A percentile compares a stretch with the other conserved stretches of the same genome.
phyloP scores from a whole-genome alignment of 2,113 vertebrate genomes.

The Zosterops hypoxanthus region DNA sequence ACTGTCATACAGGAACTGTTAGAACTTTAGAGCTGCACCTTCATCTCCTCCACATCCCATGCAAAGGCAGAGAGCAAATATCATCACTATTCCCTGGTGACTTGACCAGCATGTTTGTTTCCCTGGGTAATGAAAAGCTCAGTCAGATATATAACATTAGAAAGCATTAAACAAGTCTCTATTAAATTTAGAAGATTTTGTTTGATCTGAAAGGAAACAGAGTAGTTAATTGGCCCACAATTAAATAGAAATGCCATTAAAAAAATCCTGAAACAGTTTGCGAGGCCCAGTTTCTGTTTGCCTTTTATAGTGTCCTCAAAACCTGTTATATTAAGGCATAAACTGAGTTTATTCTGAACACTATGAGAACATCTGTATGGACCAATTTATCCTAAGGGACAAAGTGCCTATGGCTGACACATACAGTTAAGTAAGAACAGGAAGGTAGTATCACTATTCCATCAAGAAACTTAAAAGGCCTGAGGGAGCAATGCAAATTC shows the following conservation, averaged over 20 bases:
- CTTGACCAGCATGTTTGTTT: conserved; percentile 36
- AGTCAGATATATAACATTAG: conserved; percentile 48
- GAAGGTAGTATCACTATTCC: background rate
- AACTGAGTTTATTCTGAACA: conserved; percentile 18
- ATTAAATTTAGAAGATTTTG: conserved; percentile 43
- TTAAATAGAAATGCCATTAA: conserved; percentile 63
- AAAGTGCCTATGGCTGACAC: background rate
- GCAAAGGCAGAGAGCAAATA: background rate
- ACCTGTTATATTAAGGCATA: background rate
- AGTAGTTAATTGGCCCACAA: conserved; percentile 59
- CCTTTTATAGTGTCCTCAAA: background rate
- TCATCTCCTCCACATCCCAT: background rate
- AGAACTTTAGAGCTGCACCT: background rate
- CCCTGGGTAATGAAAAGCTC: conserved; percentile 63
- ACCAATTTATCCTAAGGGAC: background rate
- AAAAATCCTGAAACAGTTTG: conserved; percentile 31
- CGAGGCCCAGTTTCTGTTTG: conserved; percentile 35
- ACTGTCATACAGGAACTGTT: background rate
- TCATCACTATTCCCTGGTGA: background rate
- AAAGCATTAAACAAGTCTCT: conserved; percentile 59
- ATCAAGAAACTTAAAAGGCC: background rate
- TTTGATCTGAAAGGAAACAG: conserved; percentile 57
- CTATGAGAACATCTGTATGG: background rate
- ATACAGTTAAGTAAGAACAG: background rate
- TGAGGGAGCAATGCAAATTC: background rate